phyloP scores from a whole-genome alignment of 92 coral and sea anemone genomes.

The Scolanthus callimorphus region DNA sequence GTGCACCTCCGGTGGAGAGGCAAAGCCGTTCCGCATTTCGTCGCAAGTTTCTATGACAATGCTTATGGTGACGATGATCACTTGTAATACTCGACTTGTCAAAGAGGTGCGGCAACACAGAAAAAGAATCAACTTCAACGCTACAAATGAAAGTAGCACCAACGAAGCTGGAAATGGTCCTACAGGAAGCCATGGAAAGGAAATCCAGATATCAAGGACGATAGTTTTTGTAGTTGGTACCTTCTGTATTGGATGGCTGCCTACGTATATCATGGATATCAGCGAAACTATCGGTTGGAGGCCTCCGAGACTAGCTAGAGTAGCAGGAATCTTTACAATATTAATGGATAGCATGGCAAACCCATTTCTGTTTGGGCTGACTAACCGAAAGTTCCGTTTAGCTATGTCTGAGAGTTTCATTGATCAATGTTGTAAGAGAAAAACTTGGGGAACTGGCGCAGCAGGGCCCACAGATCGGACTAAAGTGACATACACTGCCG shows the following conservation, averaged over 20 bases:
- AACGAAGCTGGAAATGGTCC: background rate
- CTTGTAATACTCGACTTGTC: conserved; percentile 31
- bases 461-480: too few relatives aligned
- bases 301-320: conserved; percentile 33
- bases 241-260: conserved; percentile 52
- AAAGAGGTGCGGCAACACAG: too few relatives aligned
- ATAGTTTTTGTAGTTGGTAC: conserved; percentile 33
- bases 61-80: conserved; percentile 17
- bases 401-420: conserved; percentile 30
- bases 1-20: conserved; percentile 35
- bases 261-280: conserved; percentile 47
- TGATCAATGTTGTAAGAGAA: too few relatives aligned
- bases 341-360: conserved; percentile 41
- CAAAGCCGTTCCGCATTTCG: conserved; percentile 25
- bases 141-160: background rate
- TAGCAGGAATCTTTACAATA: conserved; percentile 45
- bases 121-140: conserved; percentile 6
- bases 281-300: conserved; percentile 26
- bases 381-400: conserved; percentile 28
- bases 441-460: too few relatives aligned
- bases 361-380: conserved; percentile 45
- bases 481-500: too few relatives aligned
- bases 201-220: conserved; percentile 37
- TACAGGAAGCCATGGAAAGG: conserved; percentile 14
- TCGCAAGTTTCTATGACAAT: conserved; percentile 28